These are phyloP conservation scores for Phenacoccus solenopsis DNA, from an alignment of 1,140 invertebrate genomes.

Conservation along the genomic window DNA sequence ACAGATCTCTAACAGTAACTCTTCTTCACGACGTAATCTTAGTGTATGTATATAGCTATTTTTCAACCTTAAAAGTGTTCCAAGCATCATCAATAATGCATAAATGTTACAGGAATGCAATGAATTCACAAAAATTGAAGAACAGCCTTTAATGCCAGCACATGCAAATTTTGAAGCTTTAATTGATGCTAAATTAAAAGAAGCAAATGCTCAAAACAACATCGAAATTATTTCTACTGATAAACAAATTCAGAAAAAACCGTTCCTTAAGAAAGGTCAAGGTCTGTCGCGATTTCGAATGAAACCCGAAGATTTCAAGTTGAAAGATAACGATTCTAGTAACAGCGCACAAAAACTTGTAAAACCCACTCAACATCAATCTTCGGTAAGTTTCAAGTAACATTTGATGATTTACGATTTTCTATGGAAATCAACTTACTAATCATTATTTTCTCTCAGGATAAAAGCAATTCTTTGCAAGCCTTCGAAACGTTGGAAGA, in stretches of 20 bases:
- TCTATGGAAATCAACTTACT: neutral
- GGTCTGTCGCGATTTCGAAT: neutral
- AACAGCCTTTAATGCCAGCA: neutral
- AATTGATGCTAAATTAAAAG: neutral
- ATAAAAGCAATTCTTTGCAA: conserved; percentile 39
- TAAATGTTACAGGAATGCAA: no score
- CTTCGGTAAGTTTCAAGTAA: neutral
- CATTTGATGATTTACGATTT: neutral
- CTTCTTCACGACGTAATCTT: no score
- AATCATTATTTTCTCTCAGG: neutral
- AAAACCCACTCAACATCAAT: neutral
- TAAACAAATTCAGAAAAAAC: neutral
- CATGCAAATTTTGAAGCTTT: neutral
- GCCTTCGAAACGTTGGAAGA: conserved; percentile 60
- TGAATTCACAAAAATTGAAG: neutral
- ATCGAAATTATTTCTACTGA: neutral
- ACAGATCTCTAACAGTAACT: no score
- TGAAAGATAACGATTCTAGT: no score
- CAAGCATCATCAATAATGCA: no score
- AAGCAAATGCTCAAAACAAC: neutral
- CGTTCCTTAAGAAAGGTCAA: neutral
- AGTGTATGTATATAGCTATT: no score
- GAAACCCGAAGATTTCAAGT: conserved; percentile 8
- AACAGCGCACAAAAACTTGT: neutral
- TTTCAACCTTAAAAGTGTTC: no score